Evolutionary conservation across 2,113 vertebrate genomes (phyloP), one percentile per base, ranked within the genome.

Genomic region (Merops nubicus): DNA sequence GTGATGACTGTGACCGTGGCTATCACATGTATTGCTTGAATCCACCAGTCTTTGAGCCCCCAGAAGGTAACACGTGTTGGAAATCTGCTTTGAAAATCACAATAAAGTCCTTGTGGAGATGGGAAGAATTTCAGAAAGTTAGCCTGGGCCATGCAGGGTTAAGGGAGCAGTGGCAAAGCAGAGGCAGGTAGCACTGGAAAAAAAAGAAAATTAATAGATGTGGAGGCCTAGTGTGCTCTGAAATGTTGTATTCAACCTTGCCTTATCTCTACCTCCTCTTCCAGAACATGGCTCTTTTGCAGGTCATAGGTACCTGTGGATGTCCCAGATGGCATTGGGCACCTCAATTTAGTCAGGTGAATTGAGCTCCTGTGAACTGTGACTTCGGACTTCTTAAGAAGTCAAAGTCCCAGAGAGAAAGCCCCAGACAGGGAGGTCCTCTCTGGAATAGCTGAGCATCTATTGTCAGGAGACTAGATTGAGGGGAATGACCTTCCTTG

Each of bases 21-120:
- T 99, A 99, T 97, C 99, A 99, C 98, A 99, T 99, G 99, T 99
- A 99, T 98, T 99, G 99, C 97, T 98, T 99, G 97, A 99, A 99
- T 89, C 99, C 99, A 56, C 99, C 99, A 1, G 99, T 99, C 98
- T 99, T 98, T 88, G 98, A 99, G 93, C 99, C 99, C 78, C 99
- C 99, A 48, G 99, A 99, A 98, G 99, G 99, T 99, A 98, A 98
- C 48, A 51, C 38, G 8, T 47, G 16, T 15, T 93, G 74, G 80
- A 96, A 77, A 11, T 60, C 47, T 64, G 29, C 64, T 93, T 36
- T 87, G 50, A 85, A 68, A 93, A 36, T 67, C 63, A n/a, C 43
- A 78, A 11, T 34, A 17, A 54, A 64, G 6, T 87, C 38, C 69
- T 40, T 77, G 34, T 40, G 50, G 69, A 85, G 36, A 76, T 77